phyloP scores from a whole-genome alignment of 1,140 invertebrate genomes.

The Lucilia cuprina region DNA sequence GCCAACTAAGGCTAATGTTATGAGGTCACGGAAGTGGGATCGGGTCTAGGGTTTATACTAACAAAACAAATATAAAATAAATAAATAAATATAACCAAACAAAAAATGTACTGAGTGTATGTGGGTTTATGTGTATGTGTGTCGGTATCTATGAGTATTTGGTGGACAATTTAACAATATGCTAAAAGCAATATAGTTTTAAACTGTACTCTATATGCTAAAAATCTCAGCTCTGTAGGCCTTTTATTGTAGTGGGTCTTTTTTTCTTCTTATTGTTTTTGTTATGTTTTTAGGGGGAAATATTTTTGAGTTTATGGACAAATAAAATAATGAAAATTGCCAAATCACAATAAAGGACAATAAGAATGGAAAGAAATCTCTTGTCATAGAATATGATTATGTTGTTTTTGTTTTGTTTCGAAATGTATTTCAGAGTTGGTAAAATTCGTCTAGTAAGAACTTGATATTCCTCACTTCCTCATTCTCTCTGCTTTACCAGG shows the following conservation, averaged over 20 bases:
- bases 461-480: conserved; percentile 26
- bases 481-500: not conserved
- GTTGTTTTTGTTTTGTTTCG: not conserved
- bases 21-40: not conserved
- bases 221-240: not conserved
- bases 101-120: not conserved
- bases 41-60: not conserved
- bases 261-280: conserved; percentile 35
- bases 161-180: conserved; percentile 22
- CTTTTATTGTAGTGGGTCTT: not conserved
- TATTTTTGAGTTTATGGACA: conserved; percentile 60
- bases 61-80: not conserved
- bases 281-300: conserved; percentile 41
- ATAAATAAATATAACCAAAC: no score
- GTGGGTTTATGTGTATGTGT: not conserved
- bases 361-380: not conserved
- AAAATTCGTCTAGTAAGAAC: not conserved
- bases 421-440: not conserved
- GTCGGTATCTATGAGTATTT: not conserved
- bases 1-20: not conserved
- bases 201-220: conserved; percentile 27
- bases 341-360: conserved; percentile 33
- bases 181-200: conserved; percentile 19
- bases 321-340: conserved; percentile 62
- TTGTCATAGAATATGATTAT: conserved; percentile 3